phyloP scores from a whole-genome alignment of 2,113 vertebrate genomes.

The Bungarus multicinctus region DNA sequence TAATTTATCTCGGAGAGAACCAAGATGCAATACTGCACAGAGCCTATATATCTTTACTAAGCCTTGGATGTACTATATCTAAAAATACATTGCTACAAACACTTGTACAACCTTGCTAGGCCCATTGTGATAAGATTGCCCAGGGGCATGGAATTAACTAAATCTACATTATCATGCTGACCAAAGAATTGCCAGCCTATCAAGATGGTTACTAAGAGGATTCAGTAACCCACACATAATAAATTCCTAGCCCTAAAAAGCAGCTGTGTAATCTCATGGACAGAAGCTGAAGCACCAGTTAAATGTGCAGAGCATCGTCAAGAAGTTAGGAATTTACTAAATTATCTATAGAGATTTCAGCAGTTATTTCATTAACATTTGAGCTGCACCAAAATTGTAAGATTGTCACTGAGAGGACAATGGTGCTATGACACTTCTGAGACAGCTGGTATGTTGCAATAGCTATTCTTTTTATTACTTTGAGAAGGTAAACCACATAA shows the following conservation, averaged over 20 bases:
- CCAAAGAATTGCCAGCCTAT: conserved; percentile 19
- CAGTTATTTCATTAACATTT: not conserved
- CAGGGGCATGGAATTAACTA: conserved; percentile 20
- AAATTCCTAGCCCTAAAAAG: conserved; percentile 14
- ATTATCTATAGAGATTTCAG: not conserved
- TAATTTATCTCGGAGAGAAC: not conserved
- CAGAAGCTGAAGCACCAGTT: not conserved
- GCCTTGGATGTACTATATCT: not conserved
- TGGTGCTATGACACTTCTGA: not conserved
- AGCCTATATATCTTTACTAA: not conserved
- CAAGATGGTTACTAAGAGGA: not conserved
- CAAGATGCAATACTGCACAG: not conserved
- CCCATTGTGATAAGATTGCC: conserved; percentile 9
- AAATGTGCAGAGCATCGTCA: not conserved
- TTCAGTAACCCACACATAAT: conserved; percentile 15
- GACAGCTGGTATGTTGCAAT: not conserved
- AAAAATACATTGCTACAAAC: conserved; percentile 21
- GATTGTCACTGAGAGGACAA: not conserved
- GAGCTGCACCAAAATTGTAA: not conserved
- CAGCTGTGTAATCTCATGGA: not conserved
- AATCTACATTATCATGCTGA: conserved; percentile 21
- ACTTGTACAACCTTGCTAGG: not conserved
- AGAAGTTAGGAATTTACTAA: not conserved
- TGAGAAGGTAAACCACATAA: not conserved
- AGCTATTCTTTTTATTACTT: not conserved